Evolutionary conservation across 2,113 vertebrate genomes (phyloP), one percentile per base, ranked within the genome.

Genomic region (Psilopsiagon aurifrons): DNA sequence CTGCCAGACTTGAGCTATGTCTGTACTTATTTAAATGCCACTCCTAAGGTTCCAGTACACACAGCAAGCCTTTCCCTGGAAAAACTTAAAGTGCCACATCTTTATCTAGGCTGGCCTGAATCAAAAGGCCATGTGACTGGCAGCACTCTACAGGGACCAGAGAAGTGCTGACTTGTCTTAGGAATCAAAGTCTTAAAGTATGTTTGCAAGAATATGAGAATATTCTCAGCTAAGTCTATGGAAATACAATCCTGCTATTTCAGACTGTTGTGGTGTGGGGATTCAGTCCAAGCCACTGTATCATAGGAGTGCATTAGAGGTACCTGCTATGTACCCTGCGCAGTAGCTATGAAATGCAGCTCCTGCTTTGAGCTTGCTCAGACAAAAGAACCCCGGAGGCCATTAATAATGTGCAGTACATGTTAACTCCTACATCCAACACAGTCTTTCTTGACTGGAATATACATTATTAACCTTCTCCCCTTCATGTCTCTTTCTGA

Each of bases 81-180:
- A 88, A 90, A 88, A 13, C 13, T 81, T 69, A 41, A 86, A 66
- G 17, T 24, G 10, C 19, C 2, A 2, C 20, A 12, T 35, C 43
- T 82, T 79, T 54, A 78, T 28, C 22, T 63, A 57, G 11, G 13
- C 28, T 76, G 15, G 16, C 16, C 35, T 78, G 60, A 67, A 71
- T 47, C 39, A 2, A 0, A 4, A 12, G 7, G 39, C 23, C 16
- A 11, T 59, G 17, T 3, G 11, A 75, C 77, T 82, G 49, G 13
- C 31, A 69, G 20, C 0, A 0, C 18, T 57, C 23, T 54, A 7
- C 18, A 54, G 35, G 44, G 22, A n/a, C 28, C 17, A 29, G 23
- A 54, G 39, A 3, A 57, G 17, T 7, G 9, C 23, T 62, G 20
- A 66, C 22, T 19, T 70, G 2, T 71, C 54, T 91, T 33, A 88